These are phyloP conservation scores for Megalonaias nervosa DNA, from an alignment of 1,140 invertebrate species.

Conservation along the genomic window DNA sequence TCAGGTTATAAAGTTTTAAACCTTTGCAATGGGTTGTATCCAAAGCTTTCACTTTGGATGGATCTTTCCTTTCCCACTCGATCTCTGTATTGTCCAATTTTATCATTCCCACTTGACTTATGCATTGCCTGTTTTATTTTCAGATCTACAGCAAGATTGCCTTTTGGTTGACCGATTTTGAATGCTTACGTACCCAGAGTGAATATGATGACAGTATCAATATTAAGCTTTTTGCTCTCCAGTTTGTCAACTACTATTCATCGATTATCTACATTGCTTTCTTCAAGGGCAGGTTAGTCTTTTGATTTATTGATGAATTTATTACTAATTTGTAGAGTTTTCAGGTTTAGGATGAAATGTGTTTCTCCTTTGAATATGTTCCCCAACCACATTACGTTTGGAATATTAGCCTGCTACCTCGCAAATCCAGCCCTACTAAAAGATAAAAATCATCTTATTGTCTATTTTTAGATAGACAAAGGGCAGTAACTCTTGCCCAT, in stretches of 20 bases:
- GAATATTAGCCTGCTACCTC: too few species aligned
- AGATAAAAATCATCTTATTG: too few species aligned
- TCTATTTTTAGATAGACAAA: too few species aligned
- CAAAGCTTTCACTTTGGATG: too few species aligned
- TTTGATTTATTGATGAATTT: neutral
- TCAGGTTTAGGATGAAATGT: neutral
- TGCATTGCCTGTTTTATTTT: constrained; percentile 1
- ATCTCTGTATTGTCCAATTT: too few species aligned
- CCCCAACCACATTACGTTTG: too few species aligned
- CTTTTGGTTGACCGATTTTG: constrained; percentile 67
- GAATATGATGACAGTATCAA: constrained; percentile 70
- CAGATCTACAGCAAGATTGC: constrained; percentile 65
- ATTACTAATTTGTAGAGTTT: constrained; percentile 5
- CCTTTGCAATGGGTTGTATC: too few species aligned
- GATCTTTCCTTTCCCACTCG: too few species aligned
- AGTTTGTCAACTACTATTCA: constrained; percentile 72
- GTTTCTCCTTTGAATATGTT: neutral
- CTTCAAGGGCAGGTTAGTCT: constrained; percentile 67
- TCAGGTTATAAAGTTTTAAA: too few species aligned
- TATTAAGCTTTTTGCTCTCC: constrained; percentile 69
- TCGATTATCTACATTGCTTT: constrained; percentile 71
- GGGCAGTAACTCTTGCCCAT: neutral
- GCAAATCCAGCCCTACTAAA: too few species aligned
- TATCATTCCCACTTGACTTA: too few species aligned
- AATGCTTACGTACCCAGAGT: constrained; percentile 67